Evolutionary conservation across 2,113 vertebrate genomes (phyloP), one percentile per base, ranked within the genome.

Genomic region (Electrona antarctica): DNA sequence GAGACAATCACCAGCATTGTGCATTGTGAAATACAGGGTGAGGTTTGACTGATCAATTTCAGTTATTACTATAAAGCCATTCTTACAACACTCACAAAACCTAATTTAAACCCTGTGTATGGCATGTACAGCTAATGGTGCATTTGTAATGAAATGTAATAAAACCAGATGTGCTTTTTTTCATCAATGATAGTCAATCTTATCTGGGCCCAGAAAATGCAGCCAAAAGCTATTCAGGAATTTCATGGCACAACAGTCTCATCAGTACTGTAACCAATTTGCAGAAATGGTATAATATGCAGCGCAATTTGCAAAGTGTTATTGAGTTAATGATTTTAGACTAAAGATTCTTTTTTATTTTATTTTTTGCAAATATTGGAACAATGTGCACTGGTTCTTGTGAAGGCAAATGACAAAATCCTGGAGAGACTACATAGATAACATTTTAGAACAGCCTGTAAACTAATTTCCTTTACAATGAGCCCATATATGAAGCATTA

Each of bases 1-100:
- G 61, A 77, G 88, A 88, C 83, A 89, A 90, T 91, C 87, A 67
- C 47, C 41, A 51, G 68, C 28, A 21, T 21, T 77, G 59, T 71
- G 76, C 45, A 73, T 75, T 56, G 66, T 58, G 21, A 54, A 41
- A 50, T 66, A 33, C 29, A 60, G 63, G 54, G 45, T 4, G 10
- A 46, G 57, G 62, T 14, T 69, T 8, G 49, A 7, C 21, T 33
- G 15, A 33, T 64, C 11, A 57, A 41, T 9, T 61, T 12, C 58
- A 69, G 10, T 67, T 60, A 68, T 69, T 62, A 57, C 67, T 61
- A 60, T 55, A 66, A 81, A 76, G 73, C 67, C 66, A 72, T 76
- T 68, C 51, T 76, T 73, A 49, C 14, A 7, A 9, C 61, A 69
- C 58, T 47, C 1, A 64, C 68, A 8, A 56, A 64, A 78, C 48